Evolutionary conservation across 2,888 invertebrate genomes (phyloP).

Genomic region (Torymus tubicola): DNA sequence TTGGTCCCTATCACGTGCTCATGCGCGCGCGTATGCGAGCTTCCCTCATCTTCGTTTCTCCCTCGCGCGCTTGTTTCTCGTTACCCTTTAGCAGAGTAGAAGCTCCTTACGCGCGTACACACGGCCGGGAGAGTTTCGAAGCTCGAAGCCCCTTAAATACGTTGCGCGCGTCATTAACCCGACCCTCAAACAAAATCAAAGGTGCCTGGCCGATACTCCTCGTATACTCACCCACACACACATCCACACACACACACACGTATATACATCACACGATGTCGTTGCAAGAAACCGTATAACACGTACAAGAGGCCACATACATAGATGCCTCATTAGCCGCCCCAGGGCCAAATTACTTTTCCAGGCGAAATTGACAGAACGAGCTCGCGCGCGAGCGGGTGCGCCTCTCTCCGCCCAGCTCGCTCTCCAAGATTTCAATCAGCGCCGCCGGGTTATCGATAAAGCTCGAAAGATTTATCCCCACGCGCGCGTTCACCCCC

Average conservation of each 20-base stretch:
- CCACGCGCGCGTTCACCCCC: constrained; percentile 3
- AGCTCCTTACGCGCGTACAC: too few relatives aligned
- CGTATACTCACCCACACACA: background rate
- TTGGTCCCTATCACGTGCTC: constrained; percentile 20
- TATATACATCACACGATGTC: too few relatives aligned
- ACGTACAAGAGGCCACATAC: background rate
- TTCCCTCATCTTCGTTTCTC: constrained; percentile 13
- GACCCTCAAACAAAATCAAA: constrained; percentile 39
- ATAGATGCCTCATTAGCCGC: background rate
- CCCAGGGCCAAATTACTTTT: constrained; percentile 25
- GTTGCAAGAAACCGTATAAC: background rate
- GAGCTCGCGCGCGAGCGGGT: background rate
- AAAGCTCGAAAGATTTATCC: constrained; percentile 54
- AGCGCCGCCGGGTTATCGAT: constrained; percentile 52
- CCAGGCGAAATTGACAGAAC: constrained; percentile 9
- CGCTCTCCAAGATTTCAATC: constrained; percentile 50
- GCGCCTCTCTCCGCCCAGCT: background rate
- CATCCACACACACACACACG: background rate
- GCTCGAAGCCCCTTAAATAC: constrained; percentile 28
- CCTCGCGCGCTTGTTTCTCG: background rate
- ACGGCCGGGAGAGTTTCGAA: background rate
- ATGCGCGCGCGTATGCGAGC: background rate
- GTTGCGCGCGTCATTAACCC: constrained; percentile 37
- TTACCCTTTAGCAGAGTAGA: background rate
- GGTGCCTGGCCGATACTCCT: background rate